These are phyloP conservation scores for Chironex yamaguchii DNA, from an alignment of 30 jellyfish, hydroid and myxozoan genomes.

Conservation along the genomic window DNA sequence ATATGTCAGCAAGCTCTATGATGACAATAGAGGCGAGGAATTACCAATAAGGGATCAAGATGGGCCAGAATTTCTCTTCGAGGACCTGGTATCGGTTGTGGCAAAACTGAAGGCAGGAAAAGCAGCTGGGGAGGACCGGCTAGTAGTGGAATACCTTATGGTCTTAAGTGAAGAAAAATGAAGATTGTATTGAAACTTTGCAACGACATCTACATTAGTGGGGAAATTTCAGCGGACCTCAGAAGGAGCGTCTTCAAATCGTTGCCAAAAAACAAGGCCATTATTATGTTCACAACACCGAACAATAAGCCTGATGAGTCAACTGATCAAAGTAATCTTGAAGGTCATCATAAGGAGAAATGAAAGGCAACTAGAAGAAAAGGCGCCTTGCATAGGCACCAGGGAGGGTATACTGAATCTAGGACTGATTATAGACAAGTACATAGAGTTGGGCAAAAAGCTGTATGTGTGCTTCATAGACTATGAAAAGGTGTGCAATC, in stretches of 20 bases:
- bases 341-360: background rate
- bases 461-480: background rate
- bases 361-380: background rate
- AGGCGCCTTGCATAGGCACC: background rate
- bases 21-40: background rate
- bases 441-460: background rate
- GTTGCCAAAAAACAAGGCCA: too few relatives aligned
- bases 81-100: background rate
- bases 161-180: background rate
- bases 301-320: conserved; percentile 12
- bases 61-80: background rate
- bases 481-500: background rate
- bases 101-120: background rate
- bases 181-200: too few relatives aligned
- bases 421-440: background rate
- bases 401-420: background rate
- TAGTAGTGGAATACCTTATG: background rate
- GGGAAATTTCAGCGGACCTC: too few relatives aligned
- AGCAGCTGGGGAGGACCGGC: background rate
- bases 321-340: background rate
- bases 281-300: background rate
- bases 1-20: conserved; percentile 1
- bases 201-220: background rate
- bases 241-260: too few relatives aligned
- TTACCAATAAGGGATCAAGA: background rate